phyloP scores from a whole-genome alignment of 2,113 vertebrate species.

The Sinocyclocheilus maitianheensis region DNA sequence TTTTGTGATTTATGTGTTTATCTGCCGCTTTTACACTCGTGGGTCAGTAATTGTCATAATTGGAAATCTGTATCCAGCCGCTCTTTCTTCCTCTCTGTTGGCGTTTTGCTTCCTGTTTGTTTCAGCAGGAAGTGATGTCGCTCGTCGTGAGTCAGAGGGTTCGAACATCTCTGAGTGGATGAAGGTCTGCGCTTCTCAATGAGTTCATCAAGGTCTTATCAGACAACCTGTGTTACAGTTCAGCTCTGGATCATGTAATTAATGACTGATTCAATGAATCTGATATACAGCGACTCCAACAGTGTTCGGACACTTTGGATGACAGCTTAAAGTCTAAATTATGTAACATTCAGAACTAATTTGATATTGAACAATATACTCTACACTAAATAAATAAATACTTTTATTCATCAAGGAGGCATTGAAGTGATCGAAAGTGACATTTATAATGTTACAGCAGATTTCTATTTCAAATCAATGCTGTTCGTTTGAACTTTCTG shows the following conservation, averaged over 20 bases:
- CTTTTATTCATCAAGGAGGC: neutral
- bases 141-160: neutral
- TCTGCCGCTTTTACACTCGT: neutral
- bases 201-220: neutral
- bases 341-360: no score
- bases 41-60: conserved; percentile 6
- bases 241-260: neutral
- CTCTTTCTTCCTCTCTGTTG: neutral
- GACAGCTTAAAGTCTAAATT: neutral
- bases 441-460: no score
- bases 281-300: no score
- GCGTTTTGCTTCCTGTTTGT: neutral
- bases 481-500: no score
- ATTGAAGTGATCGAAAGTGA: no score
- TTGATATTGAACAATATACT: no score
- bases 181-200: neutral
- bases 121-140: neutral
- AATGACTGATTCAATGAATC: neutral
- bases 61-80: neutral
- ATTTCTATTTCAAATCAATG: no score
- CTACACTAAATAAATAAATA: no score
- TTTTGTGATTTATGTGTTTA: neutral
- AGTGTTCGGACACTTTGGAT: neutral
- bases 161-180: neutral
- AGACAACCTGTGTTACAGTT: neutral